Base-by-base conservation (phyloP, 30 jellyfish, hydroid and myxozoan genomes). In the Aurelia sp. region DNA sequence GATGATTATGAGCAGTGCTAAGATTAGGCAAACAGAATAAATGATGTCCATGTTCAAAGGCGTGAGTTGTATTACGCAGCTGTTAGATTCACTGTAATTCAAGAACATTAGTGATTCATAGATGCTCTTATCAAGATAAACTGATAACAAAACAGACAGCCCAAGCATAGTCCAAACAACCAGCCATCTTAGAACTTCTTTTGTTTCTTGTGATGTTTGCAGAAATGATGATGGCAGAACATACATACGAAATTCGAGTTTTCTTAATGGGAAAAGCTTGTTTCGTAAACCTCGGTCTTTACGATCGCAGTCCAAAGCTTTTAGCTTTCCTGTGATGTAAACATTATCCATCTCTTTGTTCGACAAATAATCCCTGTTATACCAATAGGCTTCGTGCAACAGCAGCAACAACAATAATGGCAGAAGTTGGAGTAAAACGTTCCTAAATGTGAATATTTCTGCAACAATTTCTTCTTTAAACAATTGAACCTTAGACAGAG, bases 231-330 rank as follows among this genome's bases (percentile, higher is more conserved):
- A 74, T 1, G 97, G 98, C 73, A 93, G 87, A 17, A 88, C 74
- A 58, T 93, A 93, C 31, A 81, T 73, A n/a, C 96, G 97, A 82
- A 93, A 88, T 73, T 93, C 98, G 61, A 87, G 88, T 86, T 92
- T 85, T 20, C 97, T 88, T 61, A 93, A 79, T 15, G 98, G 98
- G 33, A 93, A 83, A 20, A 93, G 84, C 60, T 30, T 64, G 74
- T 88, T 85, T 16, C 82, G 79, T 68, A 88, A 50, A 3, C 98
- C 98, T 23, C 98, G 93, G n/a, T 88, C 87, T 50, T 76, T 83
- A 15, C 98, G 86, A 30, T 93, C 98, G 51, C 86, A 51, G 68
- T 93, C 98, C 11, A 87, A 70, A 48, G 87, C 94, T 71, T 84
- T 76, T 78, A 93, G 78, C 47, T 86, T 77, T 13, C 93, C 95